phyloP scores from a whole-genome alignment of 2,888 invertebrate genomes.

The Craniophora ligustri region DNA sequence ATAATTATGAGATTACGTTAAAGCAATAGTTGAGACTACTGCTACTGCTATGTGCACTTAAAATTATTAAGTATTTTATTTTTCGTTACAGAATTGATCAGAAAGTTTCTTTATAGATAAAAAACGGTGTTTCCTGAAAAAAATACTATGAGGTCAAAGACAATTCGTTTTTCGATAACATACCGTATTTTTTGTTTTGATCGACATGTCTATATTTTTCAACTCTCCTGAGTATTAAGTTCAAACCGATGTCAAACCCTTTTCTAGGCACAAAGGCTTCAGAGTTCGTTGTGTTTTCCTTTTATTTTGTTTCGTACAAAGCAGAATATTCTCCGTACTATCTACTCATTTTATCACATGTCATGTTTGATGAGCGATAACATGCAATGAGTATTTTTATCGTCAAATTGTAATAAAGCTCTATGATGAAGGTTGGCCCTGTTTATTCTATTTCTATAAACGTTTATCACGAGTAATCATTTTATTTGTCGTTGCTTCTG shows the following conservation, averaged over 20 bases:
- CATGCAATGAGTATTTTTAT: slow-evolving; percentile 69
- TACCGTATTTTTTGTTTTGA: slow-evolving; percentile 9
- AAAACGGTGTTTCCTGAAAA: too few relatives aligned
- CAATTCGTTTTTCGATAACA: slow-evolving; percentile 12
- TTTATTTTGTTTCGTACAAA: slow-evolving; percentile 26
- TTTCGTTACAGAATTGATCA: too few relatives aligned
- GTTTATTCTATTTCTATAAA: slow-evolving; percentile 46
- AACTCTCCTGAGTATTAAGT: slow-evolving; percentile 22
- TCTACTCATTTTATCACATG: slow-evolving; percentile 57
- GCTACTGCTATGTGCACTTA: too few relatives aligned
- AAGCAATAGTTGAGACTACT: too few relatives aligned
- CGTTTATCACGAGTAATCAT: slow-evolving; percentile 55
- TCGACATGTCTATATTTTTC: slow-evolving; percentile 22
- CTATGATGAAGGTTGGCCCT: slow-evolving; percentile 45
- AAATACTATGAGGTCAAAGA: slow-evolving; percentile 13
- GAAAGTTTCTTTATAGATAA: too few relatives aligned
- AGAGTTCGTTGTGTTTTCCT: slow-evolving; percentile 8
- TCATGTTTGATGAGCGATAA: slow-evolving; percentile 64
- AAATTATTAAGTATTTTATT: neutral
- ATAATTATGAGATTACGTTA: too few relatives aligned
- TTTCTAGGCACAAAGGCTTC: slow-evolving; percentile 23
- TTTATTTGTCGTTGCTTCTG: slow-evolving; percentile 59
- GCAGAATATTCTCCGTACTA: slow-evolving; percentile 36
- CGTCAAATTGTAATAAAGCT: slow-evolving; percentile 64
- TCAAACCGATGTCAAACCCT: slow-evolving; percentile 17